Evolutionary conservation across 2,888 invertebrate species (phyloP).

Genomic region (Chirona hameri): DNA sequence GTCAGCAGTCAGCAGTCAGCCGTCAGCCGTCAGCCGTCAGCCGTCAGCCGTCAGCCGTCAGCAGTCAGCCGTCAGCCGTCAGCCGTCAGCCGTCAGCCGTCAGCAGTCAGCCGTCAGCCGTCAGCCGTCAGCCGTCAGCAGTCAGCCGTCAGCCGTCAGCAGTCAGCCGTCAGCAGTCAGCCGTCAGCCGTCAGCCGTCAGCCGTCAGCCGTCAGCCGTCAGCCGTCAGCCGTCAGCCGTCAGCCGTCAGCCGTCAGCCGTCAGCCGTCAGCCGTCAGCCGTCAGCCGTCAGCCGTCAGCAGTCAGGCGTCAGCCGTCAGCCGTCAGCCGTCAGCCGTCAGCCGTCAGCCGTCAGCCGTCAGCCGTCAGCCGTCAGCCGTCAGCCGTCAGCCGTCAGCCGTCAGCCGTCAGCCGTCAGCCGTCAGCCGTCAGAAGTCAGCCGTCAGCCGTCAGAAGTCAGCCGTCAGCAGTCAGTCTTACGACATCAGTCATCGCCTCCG

Average conservation of each 20-base stretch:
- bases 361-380: background rate
- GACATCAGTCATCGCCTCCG: too few species aligned
- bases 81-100: too few species aligned
- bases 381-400: background rate
- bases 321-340: background rate
- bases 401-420: background rate
- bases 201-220: background rate
- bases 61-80: too few species aligned
- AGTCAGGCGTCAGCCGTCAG: background rate
- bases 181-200: background rate
- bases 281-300: background rate
- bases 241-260: background rate
- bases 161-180: background rate
- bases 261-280: background rate
- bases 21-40: too few species aligned
- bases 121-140: too few species aligned
- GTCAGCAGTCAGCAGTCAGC: too few species aligned
- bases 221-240: background rate
- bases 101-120: too few species aligned
- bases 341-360: background rate
- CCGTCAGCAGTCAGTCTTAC: too few species aligned
- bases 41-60: too few species aligned
- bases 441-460: too few species aligned
- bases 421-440: too few species aligned
- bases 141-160: background rate